Base-by-base conservation (phyloP, 2,113 vertebrate genomes). In the Oncorhynchus kisutch region DNA sequence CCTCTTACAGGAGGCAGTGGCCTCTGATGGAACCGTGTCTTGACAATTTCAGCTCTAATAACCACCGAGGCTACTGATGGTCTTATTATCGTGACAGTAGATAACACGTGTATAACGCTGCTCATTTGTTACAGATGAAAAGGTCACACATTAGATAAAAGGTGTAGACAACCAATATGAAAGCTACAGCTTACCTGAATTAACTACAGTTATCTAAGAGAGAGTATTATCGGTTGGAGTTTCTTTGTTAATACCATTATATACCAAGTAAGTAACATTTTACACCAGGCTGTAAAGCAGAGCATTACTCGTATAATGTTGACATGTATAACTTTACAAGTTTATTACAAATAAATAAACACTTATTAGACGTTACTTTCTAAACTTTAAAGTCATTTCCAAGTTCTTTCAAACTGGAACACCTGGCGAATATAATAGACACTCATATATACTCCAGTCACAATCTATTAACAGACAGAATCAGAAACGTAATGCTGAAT, bases 41-140 rank as follows among this genome's bases (percentile, higher is more conserved):
- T 82, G 90, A 91, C 87, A 83, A 71, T 84, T 90, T 90, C 86
- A 84, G 83, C 83, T 87, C 77, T 75, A 71, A 88, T 90, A 90
- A 88, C 81, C 84, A 71, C 64, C 27, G 70, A 59, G 71, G 76
- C 68, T 85, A 62, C 57, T 81, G 78, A 87, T 66, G 81, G 67
- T 74, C 71, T 88, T 83, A 86, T 89, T 85, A 87, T 81, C 82
- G 74, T 87, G 87, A 90, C 86, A 80, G 87, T 88, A 88, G 89
- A 90, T 88, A 89, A 89, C 84, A 86, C 83, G 90, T 88, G 85
- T 83, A 83, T 87, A 88, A 88, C 86, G 76, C 78, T 86, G 85
- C 69, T 81, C 86, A 73, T 90, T 84, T 88, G 81, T 83, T 84
- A 86, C 83, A 87, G 84, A 82, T 79, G 79, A 85, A 81, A 78